Evolutionary conservation across 2,888 invertebrate species (phyloP), one percentile per base, ranked within the genome.

Genomic region (Ormyrus nitidulus): DNA sequence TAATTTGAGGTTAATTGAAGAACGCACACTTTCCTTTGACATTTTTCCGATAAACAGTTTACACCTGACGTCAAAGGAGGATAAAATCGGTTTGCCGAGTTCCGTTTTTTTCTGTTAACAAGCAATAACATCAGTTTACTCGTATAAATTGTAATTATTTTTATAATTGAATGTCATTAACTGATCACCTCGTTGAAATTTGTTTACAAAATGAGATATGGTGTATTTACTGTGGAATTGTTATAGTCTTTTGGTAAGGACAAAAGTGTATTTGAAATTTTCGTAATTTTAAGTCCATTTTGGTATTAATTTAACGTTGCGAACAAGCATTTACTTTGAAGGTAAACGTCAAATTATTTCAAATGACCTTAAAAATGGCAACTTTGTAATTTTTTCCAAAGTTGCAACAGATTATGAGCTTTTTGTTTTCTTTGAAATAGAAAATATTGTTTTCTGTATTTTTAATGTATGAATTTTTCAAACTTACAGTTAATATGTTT

Each of bases 121-220:
- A 44, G 66, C 19, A 46, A 58, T 7, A 34, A 61, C 6, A 3
- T 48, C 9, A 13, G 61, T 44, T 59, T 34, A 53, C 69, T 58
- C 1, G 44, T 59, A 8, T 44, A 13, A 19, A 8, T 19, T 53
- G 5, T 53, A 53, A 70, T 75, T 75, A 70, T 59, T 79, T 75
- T 75, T 71, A 75, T 75, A 59, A 74, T 4, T 44, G n/a, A 10
- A 6, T 6, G 34, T 13, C 19, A 46, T 62, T 51, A 53, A 78
- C 54, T 51, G 44, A n/a, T 51, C 13, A 44, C 34, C 44, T 7
- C 11, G 9, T 64, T 44, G 10, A 10, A n/a, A 64, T n/a, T 78
- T 59, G 13, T 66, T 53, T 66, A 71, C 58, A 19, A 78, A 72
- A 78, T 66, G 48, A 53, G 34, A 64, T 58, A 1, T 69, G n/a